Percentiles rank a stretch among this genome's conserved stretches.
Evolutionary conservation across 2,888 invertebrate species (phyloP).

Genomic region (Linyphia triangularis): DNA sequence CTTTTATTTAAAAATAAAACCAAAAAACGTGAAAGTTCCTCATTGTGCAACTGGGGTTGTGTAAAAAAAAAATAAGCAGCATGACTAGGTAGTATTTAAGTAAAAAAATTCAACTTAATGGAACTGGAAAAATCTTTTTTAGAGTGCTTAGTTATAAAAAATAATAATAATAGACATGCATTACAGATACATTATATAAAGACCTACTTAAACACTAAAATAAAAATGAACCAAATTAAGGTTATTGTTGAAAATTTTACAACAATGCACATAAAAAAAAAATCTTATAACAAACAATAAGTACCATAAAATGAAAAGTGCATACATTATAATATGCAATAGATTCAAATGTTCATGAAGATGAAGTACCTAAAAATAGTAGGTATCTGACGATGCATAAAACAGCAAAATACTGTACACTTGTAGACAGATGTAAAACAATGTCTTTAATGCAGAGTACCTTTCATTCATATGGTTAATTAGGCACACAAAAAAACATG

Average conservation of each 20-base stretch:
- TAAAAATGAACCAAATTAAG: neutral
- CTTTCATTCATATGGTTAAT: slow-evolving; percentile 33
- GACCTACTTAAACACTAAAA: neutral
- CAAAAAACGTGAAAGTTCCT: no score
- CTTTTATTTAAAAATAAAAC: no score
- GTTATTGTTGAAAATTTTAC: neutral
- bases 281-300: neutral
- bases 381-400: slow-evolving; percentile 55
- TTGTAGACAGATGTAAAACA: slow-evolving; percentile 53
- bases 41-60: no score
- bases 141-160: neutral
- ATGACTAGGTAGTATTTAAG: no score
- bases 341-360: slow-evolving; percentile 37
- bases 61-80: no score
- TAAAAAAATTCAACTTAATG: no score
- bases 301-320: slow-evolving; percentile 24
- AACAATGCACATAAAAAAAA: neutral
- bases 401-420: slow-evolving; percentile 69
- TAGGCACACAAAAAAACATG: slow-evolving; percentile 64
- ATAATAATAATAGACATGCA: neutral
- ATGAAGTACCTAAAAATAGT: slow-evolving; percentile 47
- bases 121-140: no score
- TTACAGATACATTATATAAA: neutral
- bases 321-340: slow-evolving; percentile 47
- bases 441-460: slow-evolving; percentile 41